Conservation (phyloP, 2,797 vertebrate genomes). For the Ataeniobius toweri region DNA sequence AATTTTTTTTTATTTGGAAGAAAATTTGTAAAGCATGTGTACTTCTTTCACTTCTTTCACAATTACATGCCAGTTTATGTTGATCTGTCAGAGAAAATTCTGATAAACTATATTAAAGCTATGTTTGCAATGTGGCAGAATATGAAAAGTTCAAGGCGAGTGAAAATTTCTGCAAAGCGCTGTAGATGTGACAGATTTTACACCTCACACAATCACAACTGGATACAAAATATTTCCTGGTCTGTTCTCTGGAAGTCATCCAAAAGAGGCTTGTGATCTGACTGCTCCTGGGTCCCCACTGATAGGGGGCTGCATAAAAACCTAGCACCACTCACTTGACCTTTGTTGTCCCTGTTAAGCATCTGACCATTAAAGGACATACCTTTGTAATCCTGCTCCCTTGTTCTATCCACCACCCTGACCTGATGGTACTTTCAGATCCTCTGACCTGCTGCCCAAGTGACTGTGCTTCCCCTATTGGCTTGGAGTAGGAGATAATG, state of each 20-base stretch:
- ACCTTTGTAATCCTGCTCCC: constrained; percentile 63
- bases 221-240: constrained; percentile 48
- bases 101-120: background rate
- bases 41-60: background rate
- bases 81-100: background rate
- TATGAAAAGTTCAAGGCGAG: background rate
- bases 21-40: background rate
- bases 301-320: constrained; percentile 65
- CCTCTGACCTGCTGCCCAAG: constrained; percentile 52
- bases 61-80: background rate
- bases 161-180: background rate
- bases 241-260: constrained; percentile 73
- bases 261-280: constrained; percentile 66
- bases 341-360: constrained; percentile 75
- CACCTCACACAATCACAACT: constrained; percentile 18
- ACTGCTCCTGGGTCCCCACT: constrained; percentile 59
- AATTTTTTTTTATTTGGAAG: background rate
- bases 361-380: constrained; percentile 78
- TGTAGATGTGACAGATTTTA: constrained; percentile 13
- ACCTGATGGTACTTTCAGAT: constrained; percentile 43
- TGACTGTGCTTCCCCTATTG: constrained; percentile 37
- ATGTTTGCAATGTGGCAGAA: background rate
- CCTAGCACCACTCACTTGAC: constrained; percentile 61
- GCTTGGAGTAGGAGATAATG: constrained; percentile 32
- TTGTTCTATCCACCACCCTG: constrained; percentile 58